Evolutionary conservation across 2,797 vertebrate species (phyloP), one percentile per base, ranked within the genome.

Genomic region (Melanotaenia parkinsoni): DNA sequence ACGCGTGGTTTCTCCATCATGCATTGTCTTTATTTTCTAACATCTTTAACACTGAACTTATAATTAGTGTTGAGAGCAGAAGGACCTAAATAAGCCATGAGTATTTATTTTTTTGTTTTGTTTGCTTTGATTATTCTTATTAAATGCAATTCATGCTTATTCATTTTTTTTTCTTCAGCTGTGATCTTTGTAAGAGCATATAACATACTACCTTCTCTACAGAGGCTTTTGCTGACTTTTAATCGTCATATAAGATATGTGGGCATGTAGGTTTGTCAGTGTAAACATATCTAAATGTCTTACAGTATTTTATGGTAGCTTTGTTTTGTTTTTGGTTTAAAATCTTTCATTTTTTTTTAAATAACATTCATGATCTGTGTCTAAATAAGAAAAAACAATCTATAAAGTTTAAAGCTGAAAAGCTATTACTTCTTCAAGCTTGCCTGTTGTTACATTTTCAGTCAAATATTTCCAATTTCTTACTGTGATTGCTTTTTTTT

Each of bases 141-240:
- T 79, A 30, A 33, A 57, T 64, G 30, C 37, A 67, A 67, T 70
- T 50, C 50, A 28, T 40, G 8, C 32, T 78, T 51, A 63, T 80
- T 51, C 57, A 16, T n/a, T 11, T 4, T 24, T 37, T 20, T 30
- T 16, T 75, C 70, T 80, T 50, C 18, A 50, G 26, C 20, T 50
- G n/a, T 20, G 9, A 8, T 69, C 12, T 71, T 56, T 71, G n/a
- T 24, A 5, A 38, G 47, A 56, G 14, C 37, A 63, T 61, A 47
- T 37, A 67, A 9, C 51, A 1, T 35, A 10, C 33, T 32, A 24
- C 50, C n/a, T 67, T 7, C 32, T 8, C n/a, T 45, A 28, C 45
- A 12, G 28, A 51, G 24, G 30, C 64, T 72, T 72, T 67, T 71
- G 37, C 70, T 80, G 64, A 72, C 51, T 57, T 59, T 26, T 33